phyloP scores from a whole-genome alignment of 2,113 vertebrate genomes.

The Aramus guarauna region DNA sequence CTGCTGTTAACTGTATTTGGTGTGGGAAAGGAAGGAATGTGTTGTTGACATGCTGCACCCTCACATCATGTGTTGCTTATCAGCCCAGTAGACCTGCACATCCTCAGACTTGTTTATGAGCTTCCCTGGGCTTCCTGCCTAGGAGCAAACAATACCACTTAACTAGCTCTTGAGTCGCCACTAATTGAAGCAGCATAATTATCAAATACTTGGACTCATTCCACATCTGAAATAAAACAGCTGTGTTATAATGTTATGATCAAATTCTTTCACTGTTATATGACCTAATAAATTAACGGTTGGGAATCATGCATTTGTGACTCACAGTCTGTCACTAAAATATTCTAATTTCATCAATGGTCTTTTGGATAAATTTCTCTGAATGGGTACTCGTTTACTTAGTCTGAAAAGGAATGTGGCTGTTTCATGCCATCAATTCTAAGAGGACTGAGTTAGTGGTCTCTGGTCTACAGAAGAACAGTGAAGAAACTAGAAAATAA shows the following conservation, averaged over 20 bases:
- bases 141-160: conserved; percentile 20
- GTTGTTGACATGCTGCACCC: not conserved
- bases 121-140: conserved; percentile 28
- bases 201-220: not conserved
- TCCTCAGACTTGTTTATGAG: not conserved
- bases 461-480: not conserved
- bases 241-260: conserved; percentile 34
- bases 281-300: conserved; percentile 27
- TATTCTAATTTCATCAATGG: conserved; percentile 5
- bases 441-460: not conserved
- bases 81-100: not conserved
- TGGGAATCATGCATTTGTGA: not conserved
- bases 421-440: not conserved
- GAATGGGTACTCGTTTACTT: not conserved
- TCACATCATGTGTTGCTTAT: not conserved
- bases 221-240: conserved; percentile 41
- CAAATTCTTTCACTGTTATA: conserved; percentile 17
- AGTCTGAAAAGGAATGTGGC: not conserved
- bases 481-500: not conserved
- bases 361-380: not conserved
- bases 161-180: not conserved
- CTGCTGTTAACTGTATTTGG: not conserved
- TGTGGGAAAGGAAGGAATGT: not conserved
- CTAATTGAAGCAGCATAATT: conserved; percentile 43
- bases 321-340: conserved; percentile 38